A percentile compares a stretch with the other conserved stretches of the same genome.
Evolutionary conservation across 2,888 invertebrate species (phyloP).

Genomic region (Eulithis prunata): DNA sequence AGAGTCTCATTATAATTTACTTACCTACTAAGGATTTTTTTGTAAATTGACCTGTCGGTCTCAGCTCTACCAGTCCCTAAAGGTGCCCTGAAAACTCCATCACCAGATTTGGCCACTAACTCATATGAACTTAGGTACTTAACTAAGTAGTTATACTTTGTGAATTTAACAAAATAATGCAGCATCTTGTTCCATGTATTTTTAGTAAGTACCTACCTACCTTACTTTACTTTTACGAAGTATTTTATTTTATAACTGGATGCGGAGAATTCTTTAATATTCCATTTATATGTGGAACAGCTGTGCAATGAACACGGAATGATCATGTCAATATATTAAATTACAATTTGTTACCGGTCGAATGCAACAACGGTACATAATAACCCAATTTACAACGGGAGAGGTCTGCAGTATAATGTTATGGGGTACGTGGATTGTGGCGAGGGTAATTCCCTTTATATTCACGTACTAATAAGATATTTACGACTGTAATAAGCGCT

Average conservation of each 20-base stretch:
- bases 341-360: conserved; percentile 44
- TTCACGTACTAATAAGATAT: conserved; percentile 14
- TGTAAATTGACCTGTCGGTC: no score
- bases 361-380: conserved; percentile 46
- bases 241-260: conserved; percentile 11
- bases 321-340: conserved; percentile 38
- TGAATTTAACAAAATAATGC: no score
- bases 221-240: not conserved
- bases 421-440: conserved; percentile 12
- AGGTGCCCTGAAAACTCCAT: no score
- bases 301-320: conserved; percentile 38
- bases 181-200: no score
- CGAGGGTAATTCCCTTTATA: conserved; percentile 18
- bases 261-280: conserved; percentile 20
- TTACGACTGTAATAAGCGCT: conserved; percentile 1
- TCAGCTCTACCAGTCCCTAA: no score
- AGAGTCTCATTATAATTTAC: no score
- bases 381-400: conserved; percentile 41
- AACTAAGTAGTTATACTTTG: no score
- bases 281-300: conserved; percentile 41
- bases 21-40: no score
- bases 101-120: no score
- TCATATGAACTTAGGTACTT: no score
- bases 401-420: conserved; percentile 23
- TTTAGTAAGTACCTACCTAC: no score